phyloP scores from a whole-genome alignment of 1,140 invertebrate species.

The Drosophila kanapiae region DNA sequence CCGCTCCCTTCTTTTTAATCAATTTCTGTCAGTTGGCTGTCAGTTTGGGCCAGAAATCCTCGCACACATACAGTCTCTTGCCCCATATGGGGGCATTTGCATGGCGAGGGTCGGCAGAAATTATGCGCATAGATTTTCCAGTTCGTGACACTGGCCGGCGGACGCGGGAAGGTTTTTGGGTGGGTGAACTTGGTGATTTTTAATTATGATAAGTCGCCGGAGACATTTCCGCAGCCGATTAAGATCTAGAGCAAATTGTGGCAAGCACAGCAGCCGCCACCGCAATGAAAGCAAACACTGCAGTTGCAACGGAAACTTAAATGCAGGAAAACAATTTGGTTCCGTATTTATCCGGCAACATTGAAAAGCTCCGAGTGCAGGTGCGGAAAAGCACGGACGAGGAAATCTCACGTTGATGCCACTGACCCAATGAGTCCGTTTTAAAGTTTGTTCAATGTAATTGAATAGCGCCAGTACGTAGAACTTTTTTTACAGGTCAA shows the following conservation, averaged over 20 bases:
- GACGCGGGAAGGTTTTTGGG: conserved; percentile 20
- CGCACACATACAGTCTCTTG: conserved; percentile 6
- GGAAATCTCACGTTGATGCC: conserved; percentile 49
- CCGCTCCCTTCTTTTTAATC: conserved; percentile 63
- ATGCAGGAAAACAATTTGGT: conserved; percentile 50
- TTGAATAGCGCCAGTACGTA: neutral
- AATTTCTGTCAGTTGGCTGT: conserved; percentile 81
- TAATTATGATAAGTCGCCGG: conserved; percentile 76
- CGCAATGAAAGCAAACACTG: conserved; percentile 9
- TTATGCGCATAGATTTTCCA: conserved; percentile 51
- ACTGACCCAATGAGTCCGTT: conserved; percentile 77
- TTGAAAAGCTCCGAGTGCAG: conserved; percentile 48
- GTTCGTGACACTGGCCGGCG: conserved; percentile 58
- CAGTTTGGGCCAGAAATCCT: conserved; percentile 60
- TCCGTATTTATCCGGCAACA: conserved; percentile 68
- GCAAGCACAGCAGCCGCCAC: conserved; percentile 11
- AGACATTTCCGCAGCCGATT: conserved; percentile 71
- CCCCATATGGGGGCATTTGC: conserved; percentile 20
- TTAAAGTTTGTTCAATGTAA: conserved; percentile 53
- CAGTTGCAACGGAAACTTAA: conserved; percentile 22
- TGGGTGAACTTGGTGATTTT: conserved; percentile 75
- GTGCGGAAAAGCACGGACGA: neutral
- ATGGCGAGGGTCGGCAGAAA: conserved; percentile 34
- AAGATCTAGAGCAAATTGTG: conserved; percentile 75
- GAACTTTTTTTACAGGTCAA: neutral